Base-by-base conservation (phyloP, 2,888 invertebrate species). In the Daptonema setosum region DNA sequence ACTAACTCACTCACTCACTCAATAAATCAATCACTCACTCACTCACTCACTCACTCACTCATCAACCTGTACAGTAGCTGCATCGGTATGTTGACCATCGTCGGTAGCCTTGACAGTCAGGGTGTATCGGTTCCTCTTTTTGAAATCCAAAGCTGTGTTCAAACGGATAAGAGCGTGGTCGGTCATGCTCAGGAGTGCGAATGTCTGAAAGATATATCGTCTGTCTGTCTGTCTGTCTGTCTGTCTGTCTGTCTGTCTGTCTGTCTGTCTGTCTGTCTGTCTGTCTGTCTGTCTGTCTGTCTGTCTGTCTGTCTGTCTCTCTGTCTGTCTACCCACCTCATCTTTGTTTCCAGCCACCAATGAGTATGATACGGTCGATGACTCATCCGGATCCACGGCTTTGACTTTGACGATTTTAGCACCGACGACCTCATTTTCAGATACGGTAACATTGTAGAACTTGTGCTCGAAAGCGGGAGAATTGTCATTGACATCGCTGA, bases 31-130 rank as follows among this genome's bases (percentile, higher is more conserved):
- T n/a, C n/a, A n/a, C n/a, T n/a, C n/a, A n/a, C n/a, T n/a, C n/a
- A n/a, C n/a, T n/a, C n/a, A n/a, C n/a, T n/a, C n/a, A n/a, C n/a
- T n/a, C n/a, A n/a, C n/a, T n/a, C n/a, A n/a, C n/a, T n/a, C n/a
- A n/a, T n/a, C n/a, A n/a, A 93, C 83, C 67, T 86, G 83, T 11
- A 93, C 84, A 3, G 85, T 82, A 0, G 88, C 85, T 0, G 84
- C 83, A 65, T 90, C 91, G 1, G 81, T 82, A 52, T 86, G 76
- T 0, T 87, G 86, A 0, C 87, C 88, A 0, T 85, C 81, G 71
- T 93, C 93, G 0, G 86, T 82, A 0, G 90, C 91, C 0, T 83
- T 83, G 0, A 78, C 71, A 8, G 84, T 85, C 24, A 74, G 61
- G 8, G 64, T 63, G 59, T 70, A 71, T 17, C n/a, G 17, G n/a